phyloP scores from a whole-genome alignment of 2,888 invertebrate genomes.

The Pollenia angustigena region DNA sequence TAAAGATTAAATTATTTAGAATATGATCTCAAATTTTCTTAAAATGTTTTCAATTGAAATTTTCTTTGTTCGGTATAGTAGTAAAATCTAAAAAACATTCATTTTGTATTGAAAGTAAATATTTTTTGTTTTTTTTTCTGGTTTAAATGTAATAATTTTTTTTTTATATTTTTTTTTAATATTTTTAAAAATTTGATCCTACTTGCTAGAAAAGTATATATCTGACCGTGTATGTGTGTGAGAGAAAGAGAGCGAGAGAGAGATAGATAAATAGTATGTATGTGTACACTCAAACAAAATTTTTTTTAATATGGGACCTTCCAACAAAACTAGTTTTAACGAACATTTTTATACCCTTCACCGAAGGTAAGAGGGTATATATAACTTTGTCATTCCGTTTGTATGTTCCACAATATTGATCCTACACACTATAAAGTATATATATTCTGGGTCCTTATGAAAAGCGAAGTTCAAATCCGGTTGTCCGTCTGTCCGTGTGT shows the following conservation, averaged over 20 bases:
- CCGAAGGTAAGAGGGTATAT: no score
- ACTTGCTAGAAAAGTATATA: constrained; percentile 49
- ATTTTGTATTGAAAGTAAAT: constrained; percentile 29
- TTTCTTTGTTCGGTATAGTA: background rate
- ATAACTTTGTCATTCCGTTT: no score
- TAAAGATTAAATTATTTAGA: constrained; percentile 74
- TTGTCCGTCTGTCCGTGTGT: no score
- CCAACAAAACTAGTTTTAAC: no score
- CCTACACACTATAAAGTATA: no score
- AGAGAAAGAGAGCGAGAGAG: no score
- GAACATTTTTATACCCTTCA: no score
- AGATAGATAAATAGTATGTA: background rate
- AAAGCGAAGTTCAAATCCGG: no score
- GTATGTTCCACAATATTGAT: no score
- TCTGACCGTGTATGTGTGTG: background rate
- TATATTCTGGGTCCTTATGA: no score
- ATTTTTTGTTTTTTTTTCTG: background rate
- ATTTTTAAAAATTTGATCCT: constrained; percentile 20
- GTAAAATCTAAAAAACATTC: constrained; percentile 15
- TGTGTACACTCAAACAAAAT: background rate
- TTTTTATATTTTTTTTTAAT: background rate
- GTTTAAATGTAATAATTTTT: constrained; percentile 12
- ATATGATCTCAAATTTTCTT: constrained; percentile 70
- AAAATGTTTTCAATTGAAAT: constrained; percentile 71
- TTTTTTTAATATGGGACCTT: no score